phyloP scores from a whole-genome alignment of 2,888 invertebrate genomes.

The Pseudolycoriella hygida region DNA sequence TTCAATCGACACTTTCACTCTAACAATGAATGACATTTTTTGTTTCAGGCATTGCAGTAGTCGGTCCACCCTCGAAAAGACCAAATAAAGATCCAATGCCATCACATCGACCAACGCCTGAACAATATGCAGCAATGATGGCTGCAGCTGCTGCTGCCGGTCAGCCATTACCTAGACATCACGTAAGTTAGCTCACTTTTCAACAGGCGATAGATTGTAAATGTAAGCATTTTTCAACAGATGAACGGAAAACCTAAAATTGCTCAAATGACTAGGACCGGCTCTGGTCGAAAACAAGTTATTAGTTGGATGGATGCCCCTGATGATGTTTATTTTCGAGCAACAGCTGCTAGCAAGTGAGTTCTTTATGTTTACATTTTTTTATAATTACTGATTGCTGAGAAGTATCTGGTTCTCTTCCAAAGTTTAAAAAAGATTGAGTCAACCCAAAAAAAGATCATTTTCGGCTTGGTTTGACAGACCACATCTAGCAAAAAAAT shows the following conservation, averaged over 20 bases:
- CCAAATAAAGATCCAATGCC: constrained; percentile 60
- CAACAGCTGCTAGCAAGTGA: constrained; percentile 80
- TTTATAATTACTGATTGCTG: too few relatives aligned
- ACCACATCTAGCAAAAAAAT: too few relatives aligned
- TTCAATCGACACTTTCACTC: not conserved
- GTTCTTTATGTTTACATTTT: too few relatives aligned
- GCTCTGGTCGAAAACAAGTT: constrained; percentile 68
- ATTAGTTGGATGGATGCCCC: constrained; percentile 98
- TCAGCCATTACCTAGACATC: constrained; percentile 51
- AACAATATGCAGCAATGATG: constrained; percentile 55
- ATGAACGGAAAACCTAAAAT: constrained; percentile 72
- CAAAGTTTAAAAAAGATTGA: too few relatives aligned
- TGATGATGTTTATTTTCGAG: constrained; percentile 90
- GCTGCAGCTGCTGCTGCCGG: constrained; percentile 46
- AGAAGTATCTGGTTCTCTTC: too few relatives aligned
- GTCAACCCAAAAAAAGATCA: too few relatives aligned
- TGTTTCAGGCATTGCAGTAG: constrained; percentile 17
- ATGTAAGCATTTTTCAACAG: constrained; percentile 18
- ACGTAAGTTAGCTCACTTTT: constrained; percentile 29
- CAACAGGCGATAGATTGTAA: constrained; percentile 13
- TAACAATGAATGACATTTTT: constrained; percentile 1
- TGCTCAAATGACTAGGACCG: constrained; percentile 58
- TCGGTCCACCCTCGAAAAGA: constrained; percentile 57
- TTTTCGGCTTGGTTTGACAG: too few relatives aligned
- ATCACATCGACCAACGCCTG: constrained; percentile 48